A percentile compares a stretch with the other conserved stretches of the same genome.
Evolutionary conservation across 2,797 vertebrate genomes (phyloP).

Genomic region (Epinephelus malabaricus): DNA sequence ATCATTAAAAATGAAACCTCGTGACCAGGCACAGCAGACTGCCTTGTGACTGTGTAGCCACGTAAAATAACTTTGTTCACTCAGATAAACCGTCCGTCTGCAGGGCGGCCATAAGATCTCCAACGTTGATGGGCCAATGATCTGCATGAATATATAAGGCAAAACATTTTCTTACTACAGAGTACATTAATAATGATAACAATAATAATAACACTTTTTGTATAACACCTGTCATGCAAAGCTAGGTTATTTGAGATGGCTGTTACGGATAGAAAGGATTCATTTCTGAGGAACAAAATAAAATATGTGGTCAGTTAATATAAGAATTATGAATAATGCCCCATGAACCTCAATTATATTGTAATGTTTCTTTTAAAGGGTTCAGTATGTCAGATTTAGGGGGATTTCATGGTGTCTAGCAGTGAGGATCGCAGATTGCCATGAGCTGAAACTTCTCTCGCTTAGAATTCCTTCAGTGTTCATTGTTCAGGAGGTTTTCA

Average conservation of each 20-base stretch:
- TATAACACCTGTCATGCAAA: too few relatives aligned
- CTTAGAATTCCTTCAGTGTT: too few relatives aligned
- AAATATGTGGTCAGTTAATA: not conserved
- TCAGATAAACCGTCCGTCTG: conserved; percentile 10
- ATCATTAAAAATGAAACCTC: not conserved
- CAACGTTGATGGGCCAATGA: not conserved
- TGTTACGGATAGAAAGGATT: not conserved
- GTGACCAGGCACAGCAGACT: conserved; percentile 7
- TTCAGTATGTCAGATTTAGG: too few relatives aligned
- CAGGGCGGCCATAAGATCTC: conserved; percentile 2
- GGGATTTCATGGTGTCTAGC: too few relatives aligned
- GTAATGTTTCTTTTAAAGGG: not conserved
- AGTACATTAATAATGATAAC: not conserved
- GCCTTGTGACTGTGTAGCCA: not conserved
- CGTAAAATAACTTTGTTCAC: not conserved
- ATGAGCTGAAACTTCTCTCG: too few relatives aligned
- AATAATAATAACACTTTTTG: not conserved
- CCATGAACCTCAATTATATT: not conserved
- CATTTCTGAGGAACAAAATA: not conserved
- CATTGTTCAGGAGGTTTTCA: too few relatives aligned
- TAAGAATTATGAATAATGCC: not conserved
- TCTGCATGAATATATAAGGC: conserved; percentile 45
- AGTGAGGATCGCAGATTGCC: too few relatives aligned
- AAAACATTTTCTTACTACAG: not conserved
- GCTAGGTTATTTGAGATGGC: too few relatives aligned